Evolutionary conservation across 2,888 invertebrate species (phyloP).

Genomic region (Emmelina monodactyla): DNA sequence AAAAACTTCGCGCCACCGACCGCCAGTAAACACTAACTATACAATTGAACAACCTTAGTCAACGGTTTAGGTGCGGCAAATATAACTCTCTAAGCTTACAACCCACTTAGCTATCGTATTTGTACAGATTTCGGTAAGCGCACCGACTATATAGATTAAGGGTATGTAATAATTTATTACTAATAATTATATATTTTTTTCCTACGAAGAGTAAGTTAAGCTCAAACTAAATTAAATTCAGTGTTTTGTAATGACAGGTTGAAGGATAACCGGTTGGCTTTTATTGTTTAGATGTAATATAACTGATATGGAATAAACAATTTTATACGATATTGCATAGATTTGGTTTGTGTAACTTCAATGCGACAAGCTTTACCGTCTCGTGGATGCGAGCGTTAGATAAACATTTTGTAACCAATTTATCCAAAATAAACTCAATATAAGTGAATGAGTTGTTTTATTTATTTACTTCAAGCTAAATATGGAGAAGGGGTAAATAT

Average conservation of each 20-base stretch:
- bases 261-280: constrained; percentile 44
- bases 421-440: constrained; percentile 65
- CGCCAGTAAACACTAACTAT: constrained; percentile 72
- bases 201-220: constrained; percentile 61
- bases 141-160: constrained; percentile 27
- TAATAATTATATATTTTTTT: constrained; percentile 59
- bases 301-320: constrained; percentile 31
- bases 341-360: constrained; percentile 39
- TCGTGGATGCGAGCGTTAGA: constrained; percentile 31
- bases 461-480: too few relatives aligned
- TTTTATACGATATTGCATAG: constrained; percentile 37
- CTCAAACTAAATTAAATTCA: constrained; percentile 51
- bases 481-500: too few relatives aligned
- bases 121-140: constrained; percentile 27
- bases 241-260: constrained; percentile 31
- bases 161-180: constrained; percentile 53
- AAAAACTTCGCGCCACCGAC: constrained; percentile 93
- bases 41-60: constrained; percentile 3
- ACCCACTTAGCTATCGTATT: constrained; percentile 14
- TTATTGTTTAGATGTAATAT: constrained; percentile 56
- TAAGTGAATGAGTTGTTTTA: constrained; percentile 55
- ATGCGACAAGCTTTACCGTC: constrained; percentile 29
- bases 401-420: constrained; percentile 64
- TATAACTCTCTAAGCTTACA: constrained; percentile 25
- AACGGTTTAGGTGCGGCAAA: constrained; percentile 6